These are phyloP conservation scores for Craterocephalus amniculus DNA, from an alignment of 2,797 vertebrate genomes.

Conservation along the genomic window DNA sequence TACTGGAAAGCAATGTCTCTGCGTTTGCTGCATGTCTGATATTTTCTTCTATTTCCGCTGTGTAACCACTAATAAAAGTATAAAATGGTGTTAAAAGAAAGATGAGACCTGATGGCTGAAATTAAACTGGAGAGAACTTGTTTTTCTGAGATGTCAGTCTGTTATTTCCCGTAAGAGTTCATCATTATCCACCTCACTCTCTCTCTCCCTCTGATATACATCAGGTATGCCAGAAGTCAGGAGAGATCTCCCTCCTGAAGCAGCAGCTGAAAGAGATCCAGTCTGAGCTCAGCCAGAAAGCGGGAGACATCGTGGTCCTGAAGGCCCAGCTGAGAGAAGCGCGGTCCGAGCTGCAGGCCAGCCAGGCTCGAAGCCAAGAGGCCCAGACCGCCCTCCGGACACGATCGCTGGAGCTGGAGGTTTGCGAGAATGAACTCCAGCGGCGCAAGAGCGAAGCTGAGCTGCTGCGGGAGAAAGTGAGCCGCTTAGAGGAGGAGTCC, in stretches of 20 bases:
- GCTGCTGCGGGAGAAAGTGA: conserved; percentile 91
- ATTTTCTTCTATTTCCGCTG: neutral
- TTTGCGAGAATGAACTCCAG: conserved; percentile 95
- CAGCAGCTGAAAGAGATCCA: conserved; percentile 97
- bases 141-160: conserved; percentile 12
- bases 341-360: conserved; percentile 88
- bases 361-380: conserved; percentile 88
- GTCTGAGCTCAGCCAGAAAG: conserved; percentile 91
- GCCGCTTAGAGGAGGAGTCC: conserved; percentile 89
- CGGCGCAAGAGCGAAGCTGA: conserved; percentile 93
- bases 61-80: conserved; percentile 20
- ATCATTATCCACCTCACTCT: neutral
- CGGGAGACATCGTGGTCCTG: conserved; percentile 90
- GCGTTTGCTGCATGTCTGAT: neutral
- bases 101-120: neutral
- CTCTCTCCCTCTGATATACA: neutral
- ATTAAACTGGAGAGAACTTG: conserved; percentile 8
- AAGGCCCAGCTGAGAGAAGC: conserved; percentile 93
- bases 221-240: conserved; percentile 98
- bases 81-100: neutral
- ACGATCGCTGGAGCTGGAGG: conserved; percentile 92
- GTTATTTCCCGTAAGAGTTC: neutral
- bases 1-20: neutral
- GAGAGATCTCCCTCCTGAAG: conserved; percentile 97
- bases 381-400: conserved; percentile 88